Percentiles rank a stretch among this genome's conserved stretches.
These are phyloP conservation scores for Limnephilus rhombicus DNA, from an alignment of 2,888 invertebrate species.

Conservation along the genomic window DNA sequence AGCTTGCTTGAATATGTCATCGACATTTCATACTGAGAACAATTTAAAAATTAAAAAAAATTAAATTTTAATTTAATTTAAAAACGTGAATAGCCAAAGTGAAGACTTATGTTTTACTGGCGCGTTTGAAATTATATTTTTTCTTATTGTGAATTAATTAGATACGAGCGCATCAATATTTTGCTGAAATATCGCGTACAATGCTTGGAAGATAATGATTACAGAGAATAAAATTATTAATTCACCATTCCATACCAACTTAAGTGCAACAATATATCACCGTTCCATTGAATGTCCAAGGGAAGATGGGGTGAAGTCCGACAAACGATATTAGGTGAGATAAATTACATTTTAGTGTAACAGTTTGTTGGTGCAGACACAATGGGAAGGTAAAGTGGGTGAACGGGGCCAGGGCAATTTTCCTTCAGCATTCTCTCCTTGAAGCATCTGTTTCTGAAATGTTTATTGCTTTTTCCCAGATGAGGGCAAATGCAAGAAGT, in stretches of 20 bases:
- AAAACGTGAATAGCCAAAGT: too few species aligned
- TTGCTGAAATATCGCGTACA: neutral
- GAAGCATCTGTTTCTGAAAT: slow-evolving; percentile 59
- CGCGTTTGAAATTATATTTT: too few species aligned
- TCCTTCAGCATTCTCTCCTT: slow-evolving; percentile 48
- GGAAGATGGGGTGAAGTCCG: slow-evolving; percentile 48
- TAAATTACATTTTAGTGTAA: slow-evolving; percentile 63
- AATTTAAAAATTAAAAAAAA: too few species aligned
- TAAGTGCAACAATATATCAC: slow-evolving; percentile 24
- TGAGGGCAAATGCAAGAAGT: slow-evolving; percentile 50
- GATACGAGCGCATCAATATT: too few species aligned
- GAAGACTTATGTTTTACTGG: too few species aligned
- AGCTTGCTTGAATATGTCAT: too few species aligned
- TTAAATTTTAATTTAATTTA: too few species aligned
- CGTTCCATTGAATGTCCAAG: slow-evolving; percentile 10
- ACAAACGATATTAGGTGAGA: slow-evolving; percentile 64
- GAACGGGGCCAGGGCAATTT: slow-evolving; percentile 55
- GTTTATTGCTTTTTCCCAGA: slow-evolving; percentile 60
- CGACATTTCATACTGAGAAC: too few species aligned
- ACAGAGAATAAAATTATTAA: neutral
- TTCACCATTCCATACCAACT: neutral
- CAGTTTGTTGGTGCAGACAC: slow-evolving; percentile 62
- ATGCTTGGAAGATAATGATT: neutral
- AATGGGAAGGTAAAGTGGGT: slow-evolving; percentile 52
- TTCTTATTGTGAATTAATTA: too few species aligned